A percentile compares a stretch with the other conserved stretches of the same genome.
phyloP scores from a whole-genome alignment of 2,797 vertebrate genomes.

The Alauda arvensis region DNA sequence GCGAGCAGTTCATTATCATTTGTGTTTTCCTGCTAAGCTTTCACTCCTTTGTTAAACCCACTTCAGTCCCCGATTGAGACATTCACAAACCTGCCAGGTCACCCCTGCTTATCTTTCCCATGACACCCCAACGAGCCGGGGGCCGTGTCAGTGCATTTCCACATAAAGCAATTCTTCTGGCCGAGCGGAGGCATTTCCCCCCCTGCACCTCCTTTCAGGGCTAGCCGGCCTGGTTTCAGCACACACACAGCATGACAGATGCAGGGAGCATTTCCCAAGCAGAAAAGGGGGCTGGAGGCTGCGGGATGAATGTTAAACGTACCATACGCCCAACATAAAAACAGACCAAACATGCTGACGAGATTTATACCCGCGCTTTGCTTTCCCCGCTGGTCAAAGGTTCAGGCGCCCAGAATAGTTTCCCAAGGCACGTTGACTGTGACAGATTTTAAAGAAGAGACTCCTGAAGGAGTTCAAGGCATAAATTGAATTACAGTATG shows the following conservation, averaged over 20 bases:
- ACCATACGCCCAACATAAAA: conserved; percentile 49
- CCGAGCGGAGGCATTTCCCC: conserved; percentile 80
- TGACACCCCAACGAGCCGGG: conserved; percentile 72
- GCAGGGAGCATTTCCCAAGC: conserved; percentile 58
- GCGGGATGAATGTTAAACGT: conserved; percentile 67
- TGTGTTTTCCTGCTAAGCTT: conserved; percentile 69
- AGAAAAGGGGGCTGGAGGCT: conserved; percentile 52
- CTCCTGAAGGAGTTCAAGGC: conserved; percentile 70
- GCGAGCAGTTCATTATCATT: conserved; percentile 67
- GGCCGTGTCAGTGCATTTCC: conserved; percentile 62
- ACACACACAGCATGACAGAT: conserved; percentile 69
- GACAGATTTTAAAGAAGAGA: conserved; percentile 67
- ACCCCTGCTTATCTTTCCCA: conserved; percentile 86
- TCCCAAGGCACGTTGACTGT: conserved; percentile 64
- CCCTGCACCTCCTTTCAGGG: conserved; percentile 60
- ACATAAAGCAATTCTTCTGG: conserved; percentile 74
- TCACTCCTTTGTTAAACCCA: conserved; percentile 61
- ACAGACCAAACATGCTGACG: conserved; percentile 67
- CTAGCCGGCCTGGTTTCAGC: conserved; percentile 44
- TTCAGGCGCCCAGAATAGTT: conserved; percentile 63
- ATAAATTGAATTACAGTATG: conserved; percentile 79
- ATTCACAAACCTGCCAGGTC: conserved; percentile 70
- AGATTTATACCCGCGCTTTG: conserved; percentile 72
- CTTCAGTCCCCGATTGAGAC: conserved; percentile 64
- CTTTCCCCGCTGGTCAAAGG: conserved; percentile 73